Conservation (phyloP, 2,113 vertebrate species). For the Toxotes chatareus region DNA sequence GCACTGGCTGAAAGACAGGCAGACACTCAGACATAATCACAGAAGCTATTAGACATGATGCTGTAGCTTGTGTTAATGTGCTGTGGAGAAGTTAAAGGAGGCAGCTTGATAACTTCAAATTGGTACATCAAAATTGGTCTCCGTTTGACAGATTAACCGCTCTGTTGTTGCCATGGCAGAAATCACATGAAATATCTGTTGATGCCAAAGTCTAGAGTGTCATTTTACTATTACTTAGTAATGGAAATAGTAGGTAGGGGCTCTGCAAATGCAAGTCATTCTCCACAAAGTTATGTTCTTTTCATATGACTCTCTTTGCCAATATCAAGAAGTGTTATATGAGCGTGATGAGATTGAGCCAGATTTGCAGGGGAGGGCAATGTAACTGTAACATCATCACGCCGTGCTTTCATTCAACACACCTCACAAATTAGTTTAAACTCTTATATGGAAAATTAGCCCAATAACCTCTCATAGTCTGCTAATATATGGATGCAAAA, state of each 20-base stretch:
- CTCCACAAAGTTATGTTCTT: conserved; percentile 29
- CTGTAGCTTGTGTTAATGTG: conserved; percentile 35
- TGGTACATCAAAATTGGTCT: conserved; percentile 30
- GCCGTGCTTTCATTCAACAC: conserved; percentile 6
- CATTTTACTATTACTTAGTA: conserved; percentile 28
- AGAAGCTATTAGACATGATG: conserved; percentile 48
- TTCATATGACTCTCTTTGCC: conserved; percentile 14
- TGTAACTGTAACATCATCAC: not conserved
- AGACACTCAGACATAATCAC: conserved; percentile 40
- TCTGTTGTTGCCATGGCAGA: conserved; percentile 39
- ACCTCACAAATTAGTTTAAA: conserved; percentile 18
- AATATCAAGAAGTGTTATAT: conserved; percentile 15
- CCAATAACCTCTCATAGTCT: conserved; percentile 43
- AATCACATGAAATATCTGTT: conserved; percentile 37
- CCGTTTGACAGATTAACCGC: conserved; percentile 32
- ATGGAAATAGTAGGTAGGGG: conserved; percentile 14
- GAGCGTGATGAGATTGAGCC: conserved; percentile 23
- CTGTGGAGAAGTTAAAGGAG: conserved; percentile 28
- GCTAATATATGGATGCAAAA: conserved; percentile 54
- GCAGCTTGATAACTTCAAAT: conserved; percentile 51
- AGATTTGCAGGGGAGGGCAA: conserved; percentile 14
- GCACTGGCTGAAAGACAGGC: not conserved
- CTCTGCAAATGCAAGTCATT: conserved; percentile 26
- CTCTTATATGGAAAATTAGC: conserved; percentile 44
- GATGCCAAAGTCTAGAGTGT: conserved; percentile 15